phyloP scores from a whole-genome alignment of 2,888 invertebrate genomes.

The Synanthedon vespiformis region DNA sequence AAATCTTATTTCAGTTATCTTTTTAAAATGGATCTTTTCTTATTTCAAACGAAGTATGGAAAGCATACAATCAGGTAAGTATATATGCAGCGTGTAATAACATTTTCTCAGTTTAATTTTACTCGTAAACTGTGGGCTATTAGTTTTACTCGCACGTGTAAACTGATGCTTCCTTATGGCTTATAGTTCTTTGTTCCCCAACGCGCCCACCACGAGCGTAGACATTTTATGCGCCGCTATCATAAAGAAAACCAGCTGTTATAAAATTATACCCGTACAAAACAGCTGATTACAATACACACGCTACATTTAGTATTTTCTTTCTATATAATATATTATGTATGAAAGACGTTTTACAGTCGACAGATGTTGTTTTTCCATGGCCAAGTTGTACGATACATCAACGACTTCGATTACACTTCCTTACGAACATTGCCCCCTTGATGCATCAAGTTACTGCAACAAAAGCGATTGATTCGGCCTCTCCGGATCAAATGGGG shows the following conservation, averaged over 20 bases:
- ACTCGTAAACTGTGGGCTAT: background rate
- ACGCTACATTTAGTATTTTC: slow-evolving; percentile 8
- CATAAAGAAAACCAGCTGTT: background rate
- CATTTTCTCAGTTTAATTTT: background rate
- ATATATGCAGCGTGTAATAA: background rate
- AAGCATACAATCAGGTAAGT: background rate
- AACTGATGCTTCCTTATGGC: background rate
- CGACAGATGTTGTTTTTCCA: background rate
- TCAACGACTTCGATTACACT: background rate
- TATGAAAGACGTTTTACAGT: background rate
- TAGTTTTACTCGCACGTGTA: background rate
- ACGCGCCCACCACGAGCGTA: background rate
- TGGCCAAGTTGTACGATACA: background rate
- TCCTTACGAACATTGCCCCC: slow-evolving; percentile 9
- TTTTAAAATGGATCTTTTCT: no score
- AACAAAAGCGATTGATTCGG: slow-evolving; percentile 65
- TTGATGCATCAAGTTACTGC: slow-evolving; percentile 50
- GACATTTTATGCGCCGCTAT: background rate
- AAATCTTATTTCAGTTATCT: no score
- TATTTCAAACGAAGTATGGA: background rate
- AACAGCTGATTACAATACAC: slow-evolving; percentile 18
- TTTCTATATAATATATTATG: background rate
- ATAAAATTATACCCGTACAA: slow-evolving; percentile 9
- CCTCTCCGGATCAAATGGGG: slow-evolving; percentile 61
- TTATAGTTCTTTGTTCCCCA: background rate